These are phyloP conservation scores for Aproaerema taeniolella DNA, from an alignment of 2,888 invertebrate species.

Conservation along the genomic window DNA sequence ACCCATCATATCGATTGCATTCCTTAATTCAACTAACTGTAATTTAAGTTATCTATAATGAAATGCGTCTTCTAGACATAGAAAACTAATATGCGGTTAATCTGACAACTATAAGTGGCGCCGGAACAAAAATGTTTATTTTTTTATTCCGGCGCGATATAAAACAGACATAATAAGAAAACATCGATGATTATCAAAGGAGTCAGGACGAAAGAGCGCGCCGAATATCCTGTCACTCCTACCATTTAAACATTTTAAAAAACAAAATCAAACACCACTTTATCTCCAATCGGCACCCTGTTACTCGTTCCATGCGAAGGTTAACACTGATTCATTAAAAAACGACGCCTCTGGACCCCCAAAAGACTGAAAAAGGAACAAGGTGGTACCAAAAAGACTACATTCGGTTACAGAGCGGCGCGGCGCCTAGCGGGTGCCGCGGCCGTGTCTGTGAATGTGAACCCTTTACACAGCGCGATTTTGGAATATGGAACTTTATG, in stretches of 20 bases:
- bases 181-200: slow-evolving; percentile 49
- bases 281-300: slow-evolving; percentile 75
- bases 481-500: no score
- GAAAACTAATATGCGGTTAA: no score
- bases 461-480: slow-evolving; percentile 24
- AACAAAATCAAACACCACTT: slow-evolving; percentile 40
- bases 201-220: slow-evolving; percentile 45
- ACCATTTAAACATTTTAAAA: slow-evolving; percentile 38
- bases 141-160: slow-evolving; percentile 2
- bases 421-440: slow-evolving; percentile 72
- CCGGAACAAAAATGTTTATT: slow-evolving; percentile 4
- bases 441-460: slow-evolving; percentile 70
- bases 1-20: no score
- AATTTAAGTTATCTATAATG: no score
- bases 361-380: slow-evolving; percentile 68
- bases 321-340: slow-evolving; percentile 76
- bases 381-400: slow-evolving; percentile 52
- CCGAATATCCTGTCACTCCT: slow-evolving; percentile 62
- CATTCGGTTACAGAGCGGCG: slow-evolving; percentile 68
- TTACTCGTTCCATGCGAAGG: slow-evolving; percentile 72
- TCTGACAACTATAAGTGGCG: no score
- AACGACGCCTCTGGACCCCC: slow-evolving; percentile 69
- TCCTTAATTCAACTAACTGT: no score
- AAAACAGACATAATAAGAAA: slow-evolving; percentile 29
- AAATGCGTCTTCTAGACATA: no score